Percentiles rank a stretch among this genome's conserved stretches.
phyloP scores from a whole-genome alignment of 2,797 vertebrate species.

The Hylomyscus alleni region DNA sequence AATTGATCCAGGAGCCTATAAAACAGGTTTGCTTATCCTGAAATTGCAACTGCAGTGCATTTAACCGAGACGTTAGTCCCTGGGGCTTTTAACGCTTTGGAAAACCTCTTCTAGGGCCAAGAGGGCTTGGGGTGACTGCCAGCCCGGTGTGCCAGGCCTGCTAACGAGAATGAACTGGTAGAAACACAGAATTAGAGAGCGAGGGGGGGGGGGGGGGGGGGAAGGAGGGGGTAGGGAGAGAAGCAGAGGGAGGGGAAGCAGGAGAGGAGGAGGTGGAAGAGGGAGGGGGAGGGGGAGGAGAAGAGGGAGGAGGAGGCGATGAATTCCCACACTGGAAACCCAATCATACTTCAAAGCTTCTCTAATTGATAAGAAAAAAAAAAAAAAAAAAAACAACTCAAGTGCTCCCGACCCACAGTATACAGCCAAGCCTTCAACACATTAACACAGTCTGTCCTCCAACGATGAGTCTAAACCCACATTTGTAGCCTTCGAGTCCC shows the following conservation, averaged over 20 bases:
- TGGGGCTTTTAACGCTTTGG: conserved; percentile 78
- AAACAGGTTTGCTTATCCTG: conserved; percentile 77
- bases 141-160: conserved; percentile 54
- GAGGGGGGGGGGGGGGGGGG: neutral
- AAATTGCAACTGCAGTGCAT: conserved; percentile 74
- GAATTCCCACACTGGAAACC: conserved; percentile 57
- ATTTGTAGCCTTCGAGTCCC: neutral
- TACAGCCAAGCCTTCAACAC: neutral
- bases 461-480: neutral
- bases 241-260: neutral
- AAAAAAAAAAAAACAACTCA: conserved; percentile 30
- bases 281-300: neutral
- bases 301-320: neutral
- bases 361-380: conserved; percentile 58
- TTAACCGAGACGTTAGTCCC: conserved; percentile 73
- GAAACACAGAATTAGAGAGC: conserved; percentile 28
- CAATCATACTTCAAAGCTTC: conserved; percentile 53
- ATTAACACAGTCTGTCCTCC: neutral
- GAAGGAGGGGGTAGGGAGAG: neutral
- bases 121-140: conserved; percentile 69
- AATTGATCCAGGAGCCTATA: conserved; percentile 66
- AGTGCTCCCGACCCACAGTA: neutral
- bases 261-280: neutral
- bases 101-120: conserved; percentile 78
- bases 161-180: conserved; percentile 23